These are phyloP conservation scores for Holacanthus passer DNA, from an alignment of 2,113 vertebrate genomes.

Conservation along the genomic window DNA sequence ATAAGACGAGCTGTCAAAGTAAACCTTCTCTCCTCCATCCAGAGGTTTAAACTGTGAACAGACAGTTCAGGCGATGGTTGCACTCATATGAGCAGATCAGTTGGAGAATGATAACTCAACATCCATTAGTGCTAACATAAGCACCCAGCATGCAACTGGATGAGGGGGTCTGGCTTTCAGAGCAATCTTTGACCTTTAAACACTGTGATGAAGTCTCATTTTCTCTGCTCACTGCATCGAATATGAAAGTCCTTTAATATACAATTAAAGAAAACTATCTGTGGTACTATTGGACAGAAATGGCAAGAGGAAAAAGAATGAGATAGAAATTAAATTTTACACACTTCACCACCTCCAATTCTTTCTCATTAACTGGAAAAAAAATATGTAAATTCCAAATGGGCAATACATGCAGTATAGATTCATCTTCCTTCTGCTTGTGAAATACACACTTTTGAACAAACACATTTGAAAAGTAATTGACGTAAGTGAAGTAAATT, in stretches of 20 bases:
- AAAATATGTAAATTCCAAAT: neutral
- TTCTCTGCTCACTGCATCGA: neutral
- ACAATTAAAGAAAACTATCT: neutral
- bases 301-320: neutral
- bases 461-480: neutral
- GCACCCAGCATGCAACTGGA: neutral
- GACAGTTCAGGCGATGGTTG: neutral
- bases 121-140: neutral
- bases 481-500: neutral
- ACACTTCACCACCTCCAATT: neutral
- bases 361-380: neutral
- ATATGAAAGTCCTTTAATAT: neutral
- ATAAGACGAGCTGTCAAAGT: neutral
- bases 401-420: neutral
- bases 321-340: neutral
- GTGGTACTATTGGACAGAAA: neutral
- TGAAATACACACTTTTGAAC: neutral
- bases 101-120: neutral
- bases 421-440: neutral
- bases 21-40: neutral
- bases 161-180: neutral
- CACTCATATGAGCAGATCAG: neutral
- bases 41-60: neutral
- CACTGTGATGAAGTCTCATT: neutral
- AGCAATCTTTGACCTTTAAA: neutral